phyloP scores from a whole-genome alignment of 2,888 invertebrate species.

The Leptopterna dolabrata region DNA sequence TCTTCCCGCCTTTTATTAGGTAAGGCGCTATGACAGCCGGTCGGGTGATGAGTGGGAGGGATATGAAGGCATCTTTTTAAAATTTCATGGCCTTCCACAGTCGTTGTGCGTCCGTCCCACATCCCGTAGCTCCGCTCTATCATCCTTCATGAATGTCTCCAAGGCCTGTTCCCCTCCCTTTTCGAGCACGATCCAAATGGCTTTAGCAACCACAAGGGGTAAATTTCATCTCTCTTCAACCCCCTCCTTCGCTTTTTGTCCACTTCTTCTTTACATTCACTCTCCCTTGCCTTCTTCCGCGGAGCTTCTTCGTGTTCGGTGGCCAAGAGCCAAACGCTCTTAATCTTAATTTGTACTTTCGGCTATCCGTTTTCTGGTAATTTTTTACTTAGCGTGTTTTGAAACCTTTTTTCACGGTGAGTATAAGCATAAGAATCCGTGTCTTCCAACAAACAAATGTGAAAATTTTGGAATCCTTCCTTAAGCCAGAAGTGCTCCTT shows the following conservation, averaged over 20 bases:
- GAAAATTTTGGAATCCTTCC: not conserved
- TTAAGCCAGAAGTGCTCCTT: too few relatives aligned
- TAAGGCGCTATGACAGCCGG: constrained; percentile 13
- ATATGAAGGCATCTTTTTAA: constrained; percentile 24
- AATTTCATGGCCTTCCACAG: constrained; percentile 11
- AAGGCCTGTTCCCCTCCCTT: not conserved
- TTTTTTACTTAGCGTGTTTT: not conserved
- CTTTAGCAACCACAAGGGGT: constrained; percentile 14
- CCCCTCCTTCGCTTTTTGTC: not conserved
- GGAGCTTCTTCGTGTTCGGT: not conserved
- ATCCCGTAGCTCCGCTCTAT: constrained; percentile 6
- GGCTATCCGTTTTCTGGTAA: not conserved
- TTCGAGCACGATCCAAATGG: not conserved
- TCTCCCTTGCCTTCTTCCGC: not conserved
- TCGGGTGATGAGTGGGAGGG: not conserved
- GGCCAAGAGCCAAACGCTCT: constrained; percentile 24
- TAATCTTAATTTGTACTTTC: constrained; percentile 26
- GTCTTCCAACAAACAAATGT: too few relatives aligned
- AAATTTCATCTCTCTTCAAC: constrained; percentile 11
- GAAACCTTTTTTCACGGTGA: too few relatives aligned
- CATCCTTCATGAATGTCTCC: constrained; percentile 19
- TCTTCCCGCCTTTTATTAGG: constrained; percentile 1
- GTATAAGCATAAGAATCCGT: too few relatives aligned
- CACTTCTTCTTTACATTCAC: not conserved
- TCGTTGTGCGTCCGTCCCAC: constrained; percentile 22